Conservation (phyloP, 2,888 invertebrate species). For the Harpalus rubripes region DNA sequence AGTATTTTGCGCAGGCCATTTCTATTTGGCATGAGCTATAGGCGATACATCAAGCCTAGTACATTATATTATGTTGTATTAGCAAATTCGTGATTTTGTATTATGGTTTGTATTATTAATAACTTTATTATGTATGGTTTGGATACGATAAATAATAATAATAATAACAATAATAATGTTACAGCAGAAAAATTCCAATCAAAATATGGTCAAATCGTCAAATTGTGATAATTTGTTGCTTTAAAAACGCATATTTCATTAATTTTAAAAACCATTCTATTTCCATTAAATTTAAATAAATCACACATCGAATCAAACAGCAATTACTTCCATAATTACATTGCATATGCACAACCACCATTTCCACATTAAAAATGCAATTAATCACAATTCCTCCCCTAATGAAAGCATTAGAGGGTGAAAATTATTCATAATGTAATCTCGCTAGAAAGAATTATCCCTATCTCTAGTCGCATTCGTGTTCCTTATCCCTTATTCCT, state of each 20-base stretch:
- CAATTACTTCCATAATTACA: conserved; percentile 6
- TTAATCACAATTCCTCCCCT: conserved; percentile 4
- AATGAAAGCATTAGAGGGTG: background rate
- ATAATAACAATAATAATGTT: too few species aligned
- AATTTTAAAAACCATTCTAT: conserved; percentile 2
- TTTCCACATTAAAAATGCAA: conserved; percentile 2
- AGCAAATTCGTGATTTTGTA: too few species aligned
- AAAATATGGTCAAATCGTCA: too few species aligned
- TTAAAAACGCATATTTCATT: background rate
- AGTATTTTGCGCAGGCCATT: too few species aligned
- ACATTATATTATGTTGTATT: too few species aligned
- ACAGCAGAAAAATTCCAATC: too few species aligned
- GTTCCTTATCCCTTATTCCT: background rate
- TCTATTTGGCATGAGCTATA: too few species aligned
- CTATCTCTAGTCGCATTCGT: background rate
- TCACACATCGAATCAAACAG: background rate
- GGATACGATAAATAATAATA: too few species aligned
- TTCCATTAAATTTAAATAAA: background rate
- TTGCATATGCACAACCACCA: background rate
- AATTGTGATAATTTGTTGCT: background rate
- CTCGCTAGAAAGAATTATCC: background rate
- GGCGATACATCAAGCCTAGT: too few species aligned
- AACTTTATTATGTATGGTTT: too few species aligned
- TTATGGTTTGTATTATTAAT: too few species aligned
- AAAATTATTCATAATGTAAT: conserved; percentile 40